A percentile compares a stretch with the other conserved stretches of the same genome.
phyloP scores from a whole-genome alignment of 2,113 vertebrate genomes.

The Chlamydotis undulata region DNA sequence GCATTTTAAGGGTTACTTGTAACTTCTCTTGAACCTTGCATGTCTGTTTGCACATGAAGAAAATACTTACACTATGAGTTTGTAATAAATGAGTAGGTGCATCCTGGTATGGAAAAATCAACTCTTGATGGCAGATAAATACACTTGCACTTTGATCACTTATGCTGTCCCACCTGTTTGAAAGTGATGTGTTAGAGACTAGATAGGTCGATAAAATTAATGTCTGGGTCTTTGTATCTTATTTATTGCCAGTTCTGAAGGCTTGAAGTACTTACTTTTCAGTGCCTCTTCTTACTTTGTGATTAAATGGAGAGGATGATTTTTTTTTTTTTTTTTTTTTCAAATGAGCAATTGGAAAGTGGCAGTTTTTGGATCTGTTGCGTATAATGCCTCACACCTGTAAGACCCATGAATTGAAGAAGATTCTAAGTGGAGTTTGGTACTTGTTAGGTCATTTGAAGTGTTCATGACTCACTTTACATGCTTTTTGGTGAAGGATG shows the following conservation, averaged over 20 bases:
- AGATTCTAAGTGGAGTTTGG: neutral
- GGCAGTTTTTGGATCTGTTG: neutral
- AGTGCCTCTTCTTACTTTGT: neutral
- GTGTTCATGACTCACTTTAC: neutral
- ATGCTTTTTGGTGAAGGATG: neutral
- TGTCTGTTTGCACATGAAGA: neutral
- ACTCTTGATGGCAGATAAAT: neutral
- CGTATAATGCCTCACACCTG: neutral
- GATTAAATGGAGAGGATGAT: neutral
- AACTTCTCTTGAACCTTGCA: neutral
- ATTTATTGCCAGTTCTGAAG: neutral
- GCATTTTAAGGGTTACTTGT: neutral
- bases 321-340: neutral
- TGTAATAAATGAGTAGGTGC: neutral
- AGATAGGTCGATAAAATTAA: neutral
- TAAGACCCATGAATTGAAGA: neutral
- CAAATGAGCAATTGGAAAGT: neutral
- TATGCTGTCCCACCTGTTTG: neutral
- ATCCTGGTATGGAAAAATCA: neutral
- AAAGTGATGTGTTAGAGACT: neutral
- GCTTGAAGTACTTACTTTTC: neutral
- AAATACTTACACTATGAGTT: neutral
- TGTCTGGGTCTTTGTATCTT: neutral
- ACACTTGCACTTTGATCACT: neutral
- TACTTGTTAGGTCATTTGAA: neutral